Evolutionary conservation across 2,113 vertebrate genomes (phyloP), one percentile per base, ranked within the genome.

Genomic region (Lagopus leucura): DNA sequence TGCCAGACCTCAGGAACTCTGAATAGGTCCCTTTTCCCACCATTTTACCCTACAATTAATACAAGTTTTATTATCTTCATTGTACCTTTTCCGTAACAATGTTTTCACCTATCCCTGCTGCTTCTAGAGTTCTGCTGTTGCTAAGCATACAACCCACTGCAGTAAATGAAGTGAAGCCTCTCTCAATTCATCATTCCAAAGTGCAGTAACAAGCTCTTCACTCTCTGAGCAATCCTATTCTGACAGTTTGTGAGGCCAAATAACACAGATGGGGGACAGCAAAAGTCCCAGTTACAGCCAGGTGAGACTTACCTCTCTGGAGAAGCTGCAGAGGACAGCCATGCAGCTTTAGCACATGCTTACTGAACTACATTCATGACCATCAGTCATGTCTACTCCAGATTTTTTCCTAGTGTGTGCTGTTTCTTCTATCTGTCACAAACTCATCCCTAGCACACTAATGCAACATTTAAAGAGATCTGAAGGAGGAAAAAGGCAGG

Each of bases 1-100:
- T 43, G 60, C 99, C 99, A 3, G 98, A 99, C 86, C 93, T 98
- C 95, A 98, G 98, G 89, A 99, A 98, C 84, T 99, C 98, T 0
- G 97, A 93, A 91, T 99, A 99, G 7, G 98, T 99, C 86, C 99
- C 99, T 88, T 98, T 98, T 32, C 98, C 98, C 75, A 99, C 98
- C 98, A 98, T 98, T 94, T 98, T 96, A 76, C 99, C 99, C 99
- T 99, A 96, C 80, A 97, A 97, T 71, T 69, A 87, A 97, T 80
- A 97, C 7, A 89, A 86, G 65, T 88, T 91, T 91, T 71, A 92
- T 94, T 94, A 95, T 52, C 76, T 92, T 89, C 81, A 64, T 81
- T 22, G 73, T 32, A 88, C 8, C 14, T 38, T 73, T 92, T 60
- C 22, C 30, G 42, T 21, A 81, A 90, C 89, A 57, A 11, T 60